Evolutionary conservation across 2,888 invertebrate genomes (phyloP).

Genomic region (Ephialtes manifestator): DNA sequence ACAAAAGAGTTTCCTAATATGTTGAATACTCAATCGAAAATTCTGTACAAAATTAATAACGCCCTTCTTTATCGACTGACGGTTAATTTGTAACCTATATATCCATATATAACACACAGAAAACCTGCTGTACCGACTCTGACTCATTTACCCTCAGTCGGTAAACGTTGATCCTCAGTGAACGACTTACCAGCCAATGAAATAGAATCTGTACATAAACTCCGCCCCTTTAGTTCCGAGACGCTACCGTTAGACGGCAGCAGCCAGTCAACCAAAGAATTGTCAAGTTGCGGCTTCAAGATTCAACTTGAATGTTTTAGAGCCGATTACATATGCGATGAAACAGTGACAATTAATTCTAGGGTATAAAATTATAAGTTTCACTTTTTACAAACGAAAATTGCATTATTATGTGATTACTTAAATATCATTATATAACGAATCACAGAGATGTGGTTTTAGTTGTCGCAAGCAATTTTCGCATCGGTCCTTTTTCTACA

Average conservation of each 20-base stretch:
- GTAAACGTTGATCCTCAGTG: background rate
- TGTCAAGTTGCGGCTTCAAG: background rate
- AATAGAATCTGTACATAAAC: background rate
- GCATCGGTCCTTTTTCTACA: slow-evolving; percentile 53
- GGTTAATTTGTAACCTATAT: background rate
- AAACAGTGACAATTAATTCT: background rate
- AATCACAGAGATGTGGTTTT: background rate
- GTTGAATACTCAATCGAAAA: background rate
- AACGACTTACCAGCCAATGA: background rate
- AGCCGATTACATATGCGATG: background rate
- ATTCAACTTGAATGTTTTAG: background rate
- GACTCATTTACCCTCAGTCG: background rate
- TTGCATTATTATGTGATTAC: background rate
- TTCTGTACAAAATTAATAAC: background rate
- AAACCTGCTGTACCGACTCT: background rate
- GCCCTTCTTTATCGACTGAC: background rate
- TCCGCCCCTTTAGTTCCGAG: background rate
- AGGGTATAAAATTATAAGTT: too few relatives aligned
- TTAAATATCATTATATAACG: background rate
- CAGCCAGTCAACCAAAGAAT: background rate
- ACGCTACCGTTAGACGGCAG: slow-evolving; percentile 24
- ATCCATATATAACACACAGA: background rate
- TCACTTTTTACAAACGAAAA: background rate
- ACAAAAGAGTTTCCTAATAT: background rate
- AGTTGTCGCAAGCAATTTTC: slow-evolving; percentile 12